Conservation (phyloP, 1,140 invertebrate species). For the Sycophila sp. region DNA sequence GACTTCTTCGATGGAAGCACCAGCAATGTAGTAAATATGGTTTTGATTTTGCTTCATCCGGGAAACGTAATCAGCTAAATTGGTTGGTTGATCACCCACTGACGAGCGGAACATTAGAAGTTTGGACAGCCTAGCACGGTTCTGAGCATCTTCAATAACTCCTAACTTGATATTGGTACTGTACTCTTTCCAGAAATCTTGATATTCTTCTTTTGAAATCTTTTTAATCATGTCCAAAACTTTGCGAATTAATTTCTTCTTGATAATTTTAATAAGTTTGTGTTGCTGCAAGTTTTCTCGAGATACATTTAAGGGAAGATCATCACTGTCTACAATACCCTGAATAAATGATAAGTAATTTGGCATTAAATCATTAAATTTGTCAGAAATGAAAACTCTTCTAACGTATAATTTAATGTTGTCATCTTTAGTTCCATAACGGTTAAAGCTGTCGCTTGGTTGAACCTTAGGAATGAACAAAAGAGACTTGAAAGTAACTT, state of each 20-base stretch:
- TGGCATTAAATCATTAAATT: conserved; percentile 99
- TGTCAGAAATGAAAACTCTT: conserved; percentile 98
- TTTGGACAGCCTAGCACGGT: conserved; percentile 94
- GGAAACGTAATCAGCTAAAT: conserved; percentile 88
- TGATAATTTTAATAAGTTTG: conserved; percentile 98
- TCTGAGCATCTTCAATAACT: conserved; percentile 96
- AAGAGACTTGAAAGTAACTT: conserved; percentile 97
- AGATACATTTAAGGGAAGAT: conserved; percentile 97
- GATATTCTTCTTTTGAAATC: conserved; percentile 89
- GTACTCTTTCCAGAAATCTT: conserved; percentile 99
- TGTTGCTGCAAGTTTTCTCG: conserved; percentile 98
- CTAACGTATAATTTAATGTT: conserved; percentile 97
- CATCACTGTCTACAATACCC: conserved; percentile 99
- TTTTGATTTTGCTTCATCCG: conserved; percentile 98
- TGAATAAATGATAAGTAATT: conserved; percentile 95
- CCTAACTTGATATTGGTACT: conserved; percentile 98
- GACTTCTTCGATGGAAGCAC: conserved; percentile 86
- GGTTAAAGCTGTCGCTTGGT: conserved; percentile 93
- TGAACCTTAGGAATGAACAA: conserved; percentile 91
- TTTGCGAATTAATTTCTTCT: conserved; percentile 98
- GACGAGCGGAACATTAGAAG: conserved; percentile 93
- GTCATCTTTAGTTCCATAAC: conserved; percentile 93
- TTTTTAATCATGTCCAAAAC: conserved; percentile 99
- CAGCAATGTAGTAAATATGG: conserved; percentile 97
- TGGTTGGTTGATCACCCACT: conserved; percentile 75